Percentiles rank a stretch among this genome's conserved stretches.
phyloP scores from a whole-genome alignment of 2,113 vertebrate species.

The Mandrillus leucophaeus region DNA sequence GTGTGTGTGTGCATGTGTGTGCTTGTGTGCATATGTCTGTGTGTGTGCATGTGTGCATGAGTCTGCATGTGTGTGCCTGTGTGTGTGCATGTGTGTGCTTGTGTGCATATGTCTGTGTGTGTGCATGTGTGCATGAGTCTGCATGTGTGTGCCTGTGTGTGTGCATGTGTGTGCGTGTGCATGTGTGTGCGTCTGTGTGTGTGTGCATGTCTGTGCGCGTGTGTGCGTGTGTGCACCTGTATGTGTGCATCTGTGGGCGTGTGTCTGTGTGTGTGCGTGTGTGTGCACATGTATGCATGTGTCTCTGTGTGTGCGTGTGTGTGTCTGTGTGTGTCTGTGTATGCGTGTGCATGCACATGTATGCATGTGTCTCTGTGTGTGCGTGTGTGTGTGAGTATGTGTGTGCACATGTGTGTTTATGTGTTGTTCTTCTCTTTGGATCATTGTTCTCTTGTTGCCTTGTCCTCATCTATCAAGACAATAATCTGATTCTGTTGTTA shows the following conservation, averaged over 20 bases:
- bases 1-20: rapidly evolving
- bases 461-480: neutral
- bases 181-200: neutral
- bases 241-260: neutral
- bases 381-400: too few species aligned
- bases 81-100: neutral
- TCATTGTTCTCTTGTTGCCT: neutral
- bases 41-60: neutral
- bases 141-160: too few species aligned
- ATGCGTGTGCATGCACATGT: too few species aligned
- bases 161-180: too few species aligned
- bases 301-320: neutral
- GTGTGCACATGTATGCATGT: too few species aligned
- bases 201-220: neutral
- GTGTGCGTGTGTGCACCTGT: neutral
- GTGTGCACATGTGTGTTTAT: neutral
- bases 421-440: neutral
- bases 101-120: neutral
- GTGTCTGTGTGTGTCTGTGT: neutral
- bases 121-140: too few species aligned
- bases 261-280: too few species aligned
- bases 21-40: neutral
- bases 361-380: too few species aligned
- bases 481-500: neutral
- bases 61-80: neutral